Evolutionary conservation across 2,888 invertebrate species (phyloP).

Genomic region (Cerastoderma edule): DNA sequence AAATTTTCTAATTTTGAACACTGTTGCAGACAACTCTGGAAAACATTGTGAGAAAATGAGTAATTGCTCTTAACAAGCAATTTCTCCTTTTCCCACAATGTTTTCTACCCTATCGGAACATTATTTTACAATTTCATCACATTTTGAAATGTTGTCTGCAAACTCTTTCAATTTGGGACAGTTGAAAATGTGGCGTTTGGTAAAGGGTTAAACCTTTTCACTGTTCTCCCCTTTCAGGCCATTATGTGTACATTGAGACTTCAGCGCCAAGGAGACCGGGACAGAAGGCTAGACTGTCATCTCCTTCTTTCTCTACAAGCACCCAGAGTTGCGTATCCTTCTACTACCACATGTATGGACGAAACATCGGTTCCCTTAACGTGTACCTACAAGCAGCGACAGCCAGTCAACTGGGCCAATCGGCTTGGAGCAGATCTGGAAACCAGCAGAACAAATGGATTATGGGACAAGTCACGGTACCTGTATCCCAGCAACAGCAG

Average conservation of each 20-base stretch:
- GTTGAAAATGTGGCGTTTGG: too few relatives aligned
- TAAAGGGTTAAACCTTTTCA: too few relatives aligned
- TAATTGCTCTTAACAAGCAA: too few relatives aligned
- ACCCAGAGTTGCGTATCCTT: constrained; percentile 70
- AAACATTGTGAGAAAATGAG: too few relatives aligned
- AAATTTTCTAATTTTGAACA: too few relatives aligned
- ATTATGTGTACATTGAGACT: constrained; percentile 76
- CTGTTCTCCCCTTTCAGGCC: constrained; percentile 53
- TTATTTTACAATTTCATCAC: too few relatives aligned
- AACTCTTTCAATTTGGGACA: too few relatives aligned
- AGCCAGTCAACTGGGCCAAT: constrained; percentile 53
- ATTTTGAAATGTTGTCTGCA: too few relatives aligned
- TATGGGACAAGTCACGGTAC: constrained; percentile 65
- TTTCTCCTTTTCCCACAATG: too few relatives aligned
- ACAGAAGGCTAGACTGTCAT: constrained; percentile 74
- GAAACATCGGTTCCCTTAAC: constrained; percentile 66
- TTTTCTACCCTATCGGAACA: too few relatives aligned
- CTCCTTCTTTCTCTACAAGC: constrained; percentile 48
- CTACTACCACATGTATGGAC: constrained; percentile 77
- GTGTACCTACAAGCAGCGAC: constrained; percentile 57
- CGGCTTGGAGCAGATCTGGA: constrained; percentile 67
- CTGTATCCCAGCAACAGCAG: constrained; percentile 38
- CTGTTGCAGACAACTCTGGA: too few relatives aligned
- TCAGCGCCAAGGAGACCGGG: constrained; percentile 62
- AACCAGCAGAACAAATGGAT: constrained; percentile 77